A percentile compares a stretch with the other conserved stretches of the same genome.
phyloP scores from a whole-genome alignment of 2,797 vertebrate genomes.

The Botia kubotai region DNA sequence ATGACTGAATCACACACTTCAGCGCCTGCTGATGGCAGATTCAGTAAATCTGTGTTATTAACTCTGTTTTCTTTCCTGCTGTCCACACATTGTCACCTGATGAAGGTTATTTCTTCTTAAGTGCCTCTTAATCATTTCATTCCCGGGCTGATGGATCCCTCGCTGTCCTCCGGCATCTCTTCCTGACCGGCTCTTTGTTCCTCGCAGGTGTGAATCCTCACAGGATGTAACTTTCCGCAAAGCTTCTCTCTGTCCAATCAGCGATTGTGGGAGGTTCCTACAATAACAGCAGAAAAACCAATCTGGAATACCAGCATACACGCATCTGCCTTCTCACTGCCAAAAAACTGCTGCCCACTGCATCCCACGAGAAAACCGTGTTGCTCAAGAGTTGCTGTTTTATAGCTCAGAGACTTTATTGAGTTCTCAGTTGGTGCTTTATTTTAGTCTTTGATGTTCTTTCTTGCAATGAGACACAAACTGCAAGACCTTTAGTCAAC shows the following conservation, averaged over 20 bases:
- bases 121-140: slow-evolving; percentile 35
- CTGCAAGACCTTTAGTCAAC: too few relatives aligned
- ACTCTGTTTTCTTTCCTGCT: slow-evolving; percentile 58
- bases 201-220: neutral
- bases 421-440: neutral
- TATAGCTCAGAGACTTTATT: neutral
- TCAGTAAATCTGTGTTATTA: slow-evolving; percentile 57
- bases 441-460: neutral
- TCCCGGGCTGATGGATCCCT: slow-evolving; percentile 30
- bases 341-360: neutral
- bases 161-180: neutral
- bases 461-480: too few relatives aligned
- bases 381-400: neutral
- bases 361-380: neutral
- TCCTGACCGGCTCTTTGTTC: neutral
- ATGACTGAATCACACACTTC: slow-evolving; percentile 13
- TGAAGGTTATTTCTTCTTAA: slow-evolving; percentile 65
- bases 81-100: slow-evolving; percentile 56
- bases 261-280: slow-evolving; percentile 81
- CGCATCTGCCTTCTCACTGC: neutral
- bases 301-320: slow-evolving; percentile 71
- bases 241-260: slow-evolving; percentile 78
- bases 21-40: slow-evolving; percentile 47
- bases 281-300: slow-evolving; percentile 73
- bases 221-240: slow-evolving; percentile 67